A percentile compares a stretch with the other conserved stretches of the same genome.
Conservation (phyloP, 2,113 vertebrate species). For the Dipodomys merriami region DNA sequence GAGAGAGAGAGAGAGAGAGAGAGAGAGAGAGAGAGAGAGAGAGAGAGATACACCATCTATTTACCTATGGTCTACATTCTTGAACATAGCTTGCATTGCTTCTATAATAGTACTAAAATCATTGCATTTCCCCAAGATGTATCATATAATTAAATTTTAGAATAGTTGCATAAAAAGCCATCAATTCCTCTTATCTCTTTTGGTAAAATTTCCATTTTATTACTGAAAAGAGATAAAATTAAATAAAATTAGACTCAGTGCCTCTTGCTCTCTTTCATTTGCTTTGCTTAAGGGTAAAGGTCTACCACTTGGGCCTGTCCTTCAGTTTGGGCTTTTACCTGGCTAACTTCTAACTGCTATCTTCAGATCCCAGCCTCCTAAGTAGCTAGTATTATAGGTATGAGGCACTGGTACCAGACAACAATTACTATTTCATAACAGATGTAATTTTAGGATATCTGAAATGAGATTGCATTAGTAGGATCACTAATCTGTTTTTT, state of each 20-base stretch:
- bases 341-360: too few species aligned
- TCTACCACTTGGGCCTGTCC: too few species aligned
- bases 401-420: too few species aligned
- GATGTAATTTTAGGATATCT: background rate
- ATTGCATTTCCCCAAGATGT: background rate
- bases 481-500: background rate
- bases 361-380: too few species aligned
- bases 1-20: too few species aligned
- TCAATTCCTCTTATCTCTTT: background rate
- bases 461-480: background rate
- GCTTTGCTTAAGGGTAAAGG: too few species aligned
- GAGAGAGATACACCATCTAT: background rate
- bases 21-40: too few species aligned
- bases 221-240: conserved; percentile 6
- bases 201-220: background rate
- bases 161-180: background rate
- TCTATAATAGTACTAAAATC: background rate
- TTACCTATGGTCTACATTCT: background rate
- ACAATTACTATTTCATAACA: background rate
- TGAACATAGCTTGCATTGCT: background rate
- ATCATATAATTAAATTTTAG: background rate
- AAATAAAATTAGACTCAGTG: background rate
- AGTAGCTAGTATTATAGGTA: too few species aligned
- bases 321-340: too few species aligned
- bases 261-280: too few species aligned